phyloP scores from a whole-genome alignment of 2,113 vertebrate genomes.

The Chunga burmeisteri region DNA sequence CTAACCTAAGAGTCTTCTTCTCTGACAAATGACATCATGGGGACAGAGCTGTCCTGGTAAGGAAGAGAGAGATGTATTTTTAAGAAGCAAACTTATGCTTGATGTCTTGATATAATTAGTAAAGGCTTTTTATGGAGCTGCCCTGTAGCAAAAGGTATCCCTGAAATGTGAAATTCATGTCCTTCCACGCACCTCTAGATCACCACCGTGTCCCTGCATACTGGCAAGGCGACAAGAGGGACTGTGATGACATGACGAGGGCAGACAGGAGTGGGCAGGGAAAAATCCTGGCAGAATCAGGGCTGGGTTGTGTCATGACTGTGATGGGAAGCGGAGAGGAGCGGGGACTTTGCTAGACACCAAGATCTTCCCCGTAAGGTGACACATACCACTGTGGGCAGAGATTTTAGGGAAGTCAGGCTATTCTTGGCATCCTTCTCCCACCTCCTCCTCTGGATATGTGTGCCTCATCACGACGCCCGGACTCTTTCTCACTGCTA shows the following conservation, averaged over 20 bases:
- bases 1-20: not conserved
- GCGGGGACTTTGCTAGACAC: not conserved
- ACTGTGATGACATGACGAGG: accelerated
- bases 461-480: not conserved
- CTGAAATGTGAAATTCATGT: not conserved
- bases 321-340: not conserved
- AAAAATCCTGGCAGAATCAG: not conserved
- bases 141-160: not conserved
- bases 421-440: constrained; percentile 14
- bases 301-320: not conserved
- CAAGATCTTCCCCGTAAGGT: not conserved
- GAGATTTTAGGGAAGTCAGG: constrained; percentile 21
- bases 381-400: constrained; percentile 25
- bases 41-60: not conserved
- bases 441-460: not conserved
- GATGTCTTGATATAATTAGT: not conserved
- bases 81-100: not conserved
- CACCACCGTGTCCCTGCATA: accelerated
- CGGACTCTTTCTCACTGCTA: not conserved
- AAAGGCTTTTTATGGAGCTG: constrained; percentile 1
- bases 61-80: not conserved
- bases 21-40: not conserved
- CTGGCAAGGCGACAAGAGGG: not conserved
- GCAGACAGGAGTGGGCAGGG: not conserved
- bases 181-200: not conserved